These are phyloP conservation scores for Eulithis testata DNA, from an alignment of 2,888 invertebrate species.

Conservation along the genomic window DNA sequence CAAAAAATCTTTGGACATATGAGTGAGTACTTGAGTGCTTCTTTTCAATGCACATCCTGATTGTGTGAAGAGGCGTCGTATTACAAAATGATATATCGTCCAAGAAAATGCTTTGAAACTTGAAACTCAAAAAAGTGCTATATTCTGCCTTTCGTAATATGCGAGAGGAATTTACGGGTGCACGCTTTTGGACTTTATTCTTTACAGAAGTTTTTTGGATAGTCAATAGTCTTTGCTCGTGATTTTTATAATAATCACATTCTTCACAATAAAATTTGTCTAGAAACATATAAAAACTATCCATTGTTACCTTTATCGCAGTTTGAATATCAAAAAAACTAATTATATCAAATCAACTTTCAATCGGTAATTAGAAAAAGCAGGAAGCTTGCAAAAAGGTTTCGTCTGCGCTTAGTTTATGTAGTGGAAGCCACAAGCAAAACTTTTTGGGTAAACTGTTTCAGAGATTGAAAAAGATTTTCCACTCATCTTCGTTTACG, in stretches of 20 bases:
- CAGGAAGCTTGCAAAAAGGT: background rate
- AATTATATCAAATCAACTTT: too few relatives aligned
- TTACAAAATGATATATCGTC: slow-evolving; percentile 38
- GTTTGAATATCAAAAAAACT: too few relatives aligned
- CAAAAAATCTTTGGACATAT: slow-evolving; percentile 11
- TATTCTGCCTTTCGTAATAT: too few relatives aligned
- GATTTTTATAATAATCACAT: too few relatives aligned
- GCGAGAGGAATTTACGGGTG: too few relatives aligned
- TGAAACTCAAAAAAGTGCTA: slow-evolving; percentile 37
- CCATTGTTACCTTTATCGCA: too few relatives aligned
- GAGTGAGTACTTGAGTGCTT: slow-evolving; percentile 19
- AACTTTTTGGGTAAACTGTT: background rate
- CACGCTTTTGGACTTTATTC: too few relatives aligned
- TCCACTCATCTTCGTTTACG: background rate
- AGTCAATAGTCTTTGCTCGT: too few relatives aligned
- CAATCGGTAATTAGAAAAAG: too few relatives aligned
- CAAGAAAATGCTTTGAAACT: slow-evolving; percentile 43
- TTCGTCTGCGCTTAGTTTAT: background rate
- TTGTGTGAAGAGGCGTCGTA: slow-evolving; percentile 32
- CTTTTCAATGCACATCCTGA: slow-evolving; percentile 22
- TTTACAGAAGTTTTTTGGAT: too few relatives aligned
- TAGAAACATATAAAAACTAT: too few relatives aligned
- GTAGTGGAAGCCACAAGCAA: slow-evolving; percentile 2
- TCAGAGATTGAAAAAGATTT: slow-evolving; percentile 1
- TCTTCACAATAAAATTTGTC: too few relatives aligned